Evolutionary conservation across 2,797 vertebrate species (phyloP).

Genomic region (Denticeps clupeoides): DNA sequence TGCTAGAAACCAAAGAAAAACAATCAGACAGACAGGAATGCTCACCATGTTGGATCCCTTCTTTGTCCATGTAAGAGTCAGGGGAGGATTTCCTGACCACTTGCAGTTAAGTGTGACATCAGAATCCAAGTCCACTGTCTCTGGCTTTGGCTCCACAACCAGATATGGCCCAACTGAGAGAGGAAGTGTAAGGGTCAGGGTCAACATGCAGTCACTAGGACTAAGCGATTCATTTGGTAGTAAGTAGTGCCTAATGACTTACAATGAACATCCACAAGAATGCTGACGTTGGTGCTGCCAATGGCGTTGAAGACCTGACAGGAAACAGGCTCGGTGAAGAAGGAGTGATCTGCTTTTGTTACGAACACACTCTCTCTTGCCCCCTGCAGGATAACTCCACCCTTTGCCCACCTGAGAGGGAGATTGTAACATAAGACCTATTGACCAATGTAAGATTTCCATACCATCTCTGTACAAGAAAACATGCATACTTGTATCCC

Average conservation of each 20-base stretch:
- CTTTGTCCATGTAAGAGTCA: conserved; percentile 94
- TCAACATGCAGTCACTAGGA: no score
- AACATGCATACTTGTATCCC: conserved; percentile 82
- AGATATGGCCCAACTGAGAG: conserved; percentile 78
- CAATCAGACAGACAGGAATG: not conserved
- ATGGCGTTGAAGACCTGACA: conserved; percentile 89
- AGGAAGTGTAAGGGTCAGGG: conserved; percentile 9
- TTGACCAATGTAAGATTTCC: no score
- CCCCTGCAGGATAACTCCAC: conserved; percentile 79
- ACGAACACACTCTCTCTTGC: conserved; percentile 80
- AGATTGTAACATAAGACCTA: conserved; percentile 1
- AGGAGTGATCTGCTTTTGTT: conserved; percentile 87
- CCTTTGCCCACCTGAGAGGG: conserved; percentile 80
- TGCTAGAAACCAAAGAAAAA: not conserved
- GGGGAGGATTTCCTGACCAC: conserved; percentile 87
- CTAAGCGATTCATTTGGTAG: no score
- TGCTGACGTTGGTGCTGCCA: conserved; percentile 94
- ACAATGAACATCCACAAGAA: conserved; percentile 92
- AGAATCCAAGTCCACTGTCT: conserved; percentile 76
- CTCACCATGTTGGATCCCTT: conserved; percentile 92
- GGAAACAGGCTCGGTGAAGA: conserved; percentile 93
- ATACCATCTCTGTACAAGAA: no score
- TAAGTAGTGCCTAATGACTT: no score
- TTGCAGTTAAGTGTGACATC: conserved; percentile 88
- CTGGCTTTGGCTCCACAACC: conserved; percentile 84